Base-by-base conservation (phyloP, 2,888 invertebrate species). In the Hydrotaea diabolus region DNA sequence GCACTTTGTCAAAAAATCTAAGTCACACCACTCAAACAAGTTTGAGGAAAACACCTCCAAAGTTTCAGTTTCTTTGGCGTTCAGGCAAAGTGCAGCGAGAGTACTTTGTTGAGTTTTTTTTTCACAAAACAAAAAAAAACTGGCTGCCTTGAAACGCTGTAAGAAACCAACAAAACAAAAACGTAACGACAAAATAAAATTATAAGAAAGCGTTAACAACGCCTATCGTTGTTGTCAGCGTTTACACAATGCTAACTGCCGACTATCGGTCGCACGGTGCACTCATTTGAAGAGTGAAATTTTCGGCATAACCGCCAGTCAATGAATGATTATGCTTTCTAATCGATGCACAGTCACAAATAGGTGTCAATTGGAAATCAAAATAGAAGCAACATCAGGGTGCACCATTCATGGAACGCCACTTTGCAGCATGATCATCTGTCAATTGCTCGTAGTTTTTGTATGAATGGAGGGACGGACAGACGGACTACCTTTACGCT, bases 1-100 rank as follows among this genome's bases (percentile, higher is more conserved):
- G 69, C 75, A 80, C 80, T 80, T 76, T 80, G 80, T 80, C 80
- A 80, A 59, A n/a, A n/a, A 79, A 78, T 66, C 59, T 46, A 77
- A 77, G 71, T 77, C 71, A 59, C 3, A 9, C 26, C 71, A 77
- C n/a, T n/a, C 57, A 77, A 69, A 77, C 77, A 71, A 77, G 71
- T 43, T 77, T 69, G 59, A 59, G 59, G 71, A 71, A 71, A 49
- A 49, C 49, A 49, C 49, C 49, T 49, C 43, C 13, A 13, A 43
- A 43, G 13, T 43, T 43, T 43, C 43, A n/a, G n/a, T 15, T 49
- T 49, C 49, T 15, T 49, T 49, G 49, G 49, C 49, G n/a, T 13
- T 13, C 2, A n/a, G n/a, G 49, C 49, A 8, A 49, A 49, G 49
- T 49, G 49, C 49, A 49, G 5, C 49, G 49, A 4, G n/a, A n/a